Base-by-base conservation (phyloP, 2,888 invertebrate genomes). In the Aproaerema taeniolella region DNA sequence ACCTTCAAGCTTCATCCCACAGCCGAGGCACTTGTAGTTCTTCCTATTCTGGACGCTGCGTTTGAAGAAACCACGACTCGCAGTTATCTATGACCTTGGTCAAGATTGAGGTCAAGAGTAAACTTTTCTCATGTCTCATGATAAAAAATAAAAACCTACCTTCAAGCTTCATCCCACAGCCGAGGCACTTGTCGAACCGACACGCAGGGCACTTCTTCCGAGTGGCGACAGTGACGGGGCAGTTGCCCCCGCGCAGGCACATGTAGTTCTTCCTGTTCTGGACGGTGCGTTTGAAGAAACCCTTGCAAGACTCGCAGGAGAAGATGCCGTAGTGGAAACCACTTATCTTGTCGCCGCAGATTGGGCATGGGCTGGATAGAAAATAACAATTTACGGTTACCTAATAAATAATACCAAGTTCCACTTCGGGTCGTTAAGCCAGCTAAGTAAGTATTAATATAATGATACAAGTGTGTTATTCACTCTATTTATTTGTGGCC, bases 301-400 rank as follows among this genome's bases (percentile, higher is more conserved):
- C 98, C 79, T 98, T 98, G 81, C 98, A 98, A 12, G 96, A 96
- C 72, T 98, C 98, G 82, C 98, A 98, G 8, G 97, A 97, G 86
- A 97, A 98, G 58, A 98, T 98, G 8, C 98, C 98, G 77, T 98
- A 98, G 79, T 98, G 98, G 83, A 98, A 98, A 16, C 98, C 97
- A 55, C 96, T 96, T 68, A 97, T 97, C 72, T 96, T 95, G 79
- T 97, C 97, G 2, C 96, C 96, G 74, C 97, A 97, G 40, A 97
- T 96, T 9, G 97, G 97, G 66, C 97, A 97, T 0, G 97, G 97
- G 54, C 96, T 96, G 73, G 4, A 71, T 61, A 58, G 17, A 46
- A n/a, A 42, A 20, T 20, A 1, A 20, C 4, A 7, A 20, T 20
- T 20, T 20, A 20, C 7, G n/a, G n/a, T n/a, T n/a, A n/a, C n/a